Conservation (phyloP, 2,888 invertebrate species). For the Drosophila vallismaia region DNA sequence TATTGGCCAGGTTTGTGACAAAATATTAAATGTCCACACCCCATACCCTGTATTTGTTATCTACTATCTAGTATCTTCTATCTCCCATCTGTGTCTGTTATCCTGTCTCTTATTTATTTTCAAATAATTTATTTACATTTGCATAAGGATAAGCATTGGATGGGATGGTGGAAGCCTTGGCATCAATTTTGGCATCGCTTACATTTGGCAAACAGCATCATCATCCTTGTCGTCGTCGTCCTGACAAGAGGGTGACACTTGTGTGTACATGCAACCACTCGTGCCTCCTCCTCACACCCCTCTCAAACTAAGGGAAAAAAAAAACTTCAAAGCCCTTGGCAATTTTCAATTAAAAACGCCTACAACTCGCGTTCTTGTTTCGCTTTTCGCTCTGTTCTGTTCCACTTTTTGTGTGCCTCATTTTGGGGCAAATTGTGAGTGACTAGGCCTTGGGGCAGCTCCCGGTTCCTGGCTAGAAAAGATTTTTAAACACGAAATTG, state of each 20-base stretch:
- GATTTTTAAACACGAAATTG: constrained; percentile 67
- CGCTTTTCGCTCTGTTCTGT: constrained; percentile 25
- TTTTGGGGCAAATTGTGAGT: neutral
- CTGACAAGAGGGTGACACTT: constrained; percentile 38
- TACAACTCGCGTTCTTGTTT: constrained; percentile 42
- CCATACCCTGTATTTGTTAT: neutral
- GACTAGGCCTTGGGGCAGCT: constrained; percentile 31
- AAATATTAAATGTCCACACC: neutral
- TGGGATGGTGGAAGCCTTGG: constrained; percentile 52
- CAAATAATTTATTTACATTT: constrained; percentile 48
- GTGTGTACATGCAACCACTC: neutral
- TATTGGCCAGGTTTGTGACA: neutral
- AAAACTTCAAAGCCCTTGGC: constrained; percentile 73
- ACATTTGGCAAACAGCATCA: constrained; percentile 62
- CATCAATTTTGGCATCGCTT: constrained; percentile 71
- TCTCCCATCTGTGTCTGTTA: neutral
- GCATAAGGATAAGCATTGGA: constrained; percentile 48
- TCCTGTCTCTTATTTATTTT: constrained; percentile 17
- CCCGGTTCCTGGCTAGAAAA: constrained; percentile 7
- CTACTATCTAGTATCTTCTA: neutral
- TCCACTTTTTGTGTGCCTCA: neutral
- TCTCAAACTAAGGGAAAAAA: neutral
- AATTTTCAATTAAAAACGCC: constrained; percentile 77
- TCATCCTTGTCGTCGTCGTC: constrained; percentile 34
- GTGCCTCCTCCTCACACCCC: no score